These are phyloP conservation scores for Pao palembangensis DNA, from an alignment of 2,113 vertebrate species.

Conservation along the genomic window DNA sequence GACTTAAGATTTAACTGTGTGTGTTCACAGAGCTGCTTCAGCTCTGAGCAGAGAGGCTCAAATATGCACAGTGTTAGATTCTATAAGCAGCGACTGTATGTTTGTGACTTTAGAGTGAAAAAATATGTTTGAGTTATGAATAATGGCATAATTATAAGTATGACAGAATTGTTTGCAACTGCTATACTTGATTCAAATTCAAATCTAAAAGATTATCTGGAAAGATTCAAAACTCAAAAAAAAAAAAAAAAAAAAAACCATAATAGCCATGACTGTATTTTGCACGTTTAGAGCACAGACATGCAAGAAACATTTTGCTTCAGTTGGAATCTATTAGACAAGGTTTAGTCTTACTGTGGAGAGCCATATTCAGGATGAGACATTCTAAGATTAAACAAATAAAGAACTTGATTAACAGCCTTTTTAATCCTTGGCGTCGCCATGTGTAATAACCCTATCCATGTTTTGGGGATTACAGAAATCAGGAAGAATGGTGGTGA, in stretches of 20 bases:
- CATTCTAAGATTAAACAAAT: background rate
- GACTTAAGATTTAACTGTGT: slow-evolving; percentile 34
- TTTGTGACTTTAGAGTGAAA: slow-evolving; percentile 6
- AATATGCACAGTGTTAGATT: too few relatives aligned
- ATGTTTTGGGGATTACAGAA: slow-evolving; percentile 2
- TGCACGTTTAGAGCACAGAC: too few relatives aligned
- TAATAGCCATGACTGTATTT: too few relatives aligned
- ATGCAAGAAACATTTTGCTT: too few relatives aligned
- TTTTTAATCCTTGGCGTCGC: slow-evolving; percentile 5
- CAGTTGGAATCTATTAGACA: too few relatives aligned
- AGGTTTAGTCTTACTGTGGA: background rate
- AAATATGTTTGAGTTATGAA: slow-evolving; percentile 22
- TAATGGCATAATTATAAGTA: slow-evolving; percentile 18
- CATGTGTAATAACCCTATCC: slow-evolving; percentile 6
- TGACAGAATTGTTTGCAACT: slow-evolving; percentile 24
- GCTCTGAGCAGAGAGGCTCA: background rate
- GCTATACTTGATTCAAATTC: slow-evolving; percentile 13
- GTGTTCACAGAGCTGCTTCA: slow-evolving; percentile 21
- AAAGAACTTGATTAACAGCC: background rate
- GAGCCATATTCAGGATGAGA: background rate
- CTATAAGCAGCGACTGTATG: background rate
- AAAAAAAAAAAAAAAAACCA: too few relatives aligned
- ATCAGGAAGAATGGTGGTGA: slow-evolving; percentile 18
- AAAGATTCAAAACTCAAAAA: background rate
- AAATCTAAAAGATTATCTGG: slow-evolving; percentile 3